Conservation (phyloP, 1,140 invertebrate genomes). For the Ceratina japonica region DNA sequence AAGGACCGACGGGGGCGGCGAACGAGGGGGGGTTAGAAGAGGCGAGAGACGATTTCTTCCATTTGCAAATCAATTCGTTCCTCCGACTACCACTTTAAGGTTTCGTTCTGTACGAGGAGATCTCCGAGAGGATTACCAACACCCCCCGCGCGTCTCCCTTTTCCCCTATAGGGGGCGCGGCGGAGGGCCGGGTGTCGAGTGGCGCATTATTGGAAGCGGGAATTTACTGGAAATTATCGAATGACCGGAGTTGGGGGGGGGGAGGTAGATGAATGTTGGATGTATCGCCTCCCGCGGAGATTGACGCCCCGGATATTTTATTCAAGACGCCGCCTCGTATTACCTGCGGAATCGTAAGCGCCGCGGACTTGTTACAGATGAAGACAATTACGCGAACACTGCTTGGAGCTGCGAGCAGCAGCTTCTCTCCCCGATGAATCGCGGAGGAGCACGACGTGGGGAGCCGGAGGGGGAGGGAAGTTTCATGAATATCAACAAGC, state of each 20-base stretch:
- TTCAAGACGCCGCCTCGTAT: constrained; percentile 52
- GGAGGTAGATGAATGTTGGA: constrained; percentile 34
- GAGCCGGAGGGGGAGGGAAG: too few species aligned
- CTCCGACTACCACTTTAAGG: constrained; percentile 22
- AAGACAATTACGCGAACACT: constrained; percentile 56
- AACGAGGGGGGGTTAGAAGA: neutral
- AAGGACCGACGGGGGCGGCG: too few species aligned
- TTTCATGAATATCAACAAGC: constrained; percentile 63
- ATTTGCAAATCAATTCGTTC: constrained; percentile 48
- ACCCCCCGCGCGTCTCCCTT: neutral
- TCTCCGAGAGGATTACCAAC: constrained; percentile 28
- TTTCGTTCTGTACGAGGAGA: constrained; percentile 27
- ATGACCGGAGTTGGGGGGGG: neutral
- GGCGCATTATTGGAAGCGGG: constrained; percentile 21
- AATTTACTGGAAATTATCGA: constrained; percentile 42
- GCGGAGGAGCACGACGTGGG: too few species aligned
- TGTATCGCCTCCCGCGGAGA: constrained; percentile 35
- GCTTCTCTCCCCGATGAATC: too few species aligned
- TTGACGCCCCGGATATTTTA: constrained; percentile 56
- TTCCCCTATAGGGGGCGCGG: too few species aligned
- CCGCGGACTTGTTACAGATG: constrained; percentile 47
- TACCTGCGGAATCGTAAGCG: constrained; percentile 51
- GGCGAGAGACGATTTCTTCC: constrained; percentile 27
- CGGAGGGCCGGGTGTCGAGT: neutral
- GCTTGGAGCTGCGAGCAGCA: too few species aligned